Conservation (phyloP, 1,140 invertebrate species). For the Eupeodes corollae region DNA sequence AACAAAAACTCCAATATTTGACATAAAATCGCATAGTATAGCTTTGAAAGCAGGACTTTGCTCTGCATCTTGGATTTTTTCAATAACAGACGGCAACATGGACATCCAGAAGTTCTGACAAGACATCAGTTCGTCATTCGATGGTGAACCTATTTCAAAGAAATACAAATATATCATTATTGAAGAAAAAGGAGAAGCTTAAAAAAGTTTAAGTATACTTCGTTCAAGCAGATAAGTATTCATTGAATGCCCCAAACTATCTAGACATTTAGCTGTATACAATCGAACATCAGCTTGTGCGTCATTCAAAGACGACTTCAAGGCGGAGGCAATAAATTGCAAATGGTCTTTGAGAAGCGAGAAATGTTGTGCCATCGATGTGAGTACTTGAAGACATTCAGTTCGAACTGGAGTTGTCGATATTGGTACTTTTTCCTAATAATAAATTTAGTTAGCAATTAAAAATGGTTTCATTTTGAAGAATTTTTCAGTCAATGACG, state of each 20-base stretch:
- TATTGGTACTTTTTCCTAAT: constrained; percentile 4
- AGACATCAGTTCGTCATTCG: neutral
- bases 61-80: constrained; percentile 8
- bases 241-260: constrained; percentile 50
- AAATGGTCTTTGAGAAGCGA: constrained; percentile 43
- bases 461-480: no score
- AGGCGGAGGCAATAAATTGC: constrained; percentile 43
- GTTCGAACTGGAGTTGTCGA: constrained; percentile 41
- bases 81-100: constrained; percentile 14
- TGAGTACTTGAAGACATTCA: constrained; percentile 66
- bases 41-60: constrained; percentile 12
- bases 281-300: constrained; percentile 47
- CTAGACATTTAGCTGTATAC: constrained; percentile 51
- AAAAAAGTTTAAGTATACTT: neutral
- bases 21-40: constrained; percentile 23
- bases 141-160: no score
- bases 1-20: constrained; percentile 23
- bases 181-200: no score
- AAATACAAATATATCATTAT: no score
- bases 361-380: constrained; percentile 54
- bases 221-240: constrained; percentile 7
- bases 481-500: neutral
- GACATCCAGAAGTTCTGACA: constrained; percentile 13
- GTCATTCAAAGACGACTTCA: constrained; percentile 43
- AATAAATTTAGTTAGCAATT: no score